Conservation (phyloP, 1,140 invertebrate species). For the Leptopilina boulardi region DNA sequence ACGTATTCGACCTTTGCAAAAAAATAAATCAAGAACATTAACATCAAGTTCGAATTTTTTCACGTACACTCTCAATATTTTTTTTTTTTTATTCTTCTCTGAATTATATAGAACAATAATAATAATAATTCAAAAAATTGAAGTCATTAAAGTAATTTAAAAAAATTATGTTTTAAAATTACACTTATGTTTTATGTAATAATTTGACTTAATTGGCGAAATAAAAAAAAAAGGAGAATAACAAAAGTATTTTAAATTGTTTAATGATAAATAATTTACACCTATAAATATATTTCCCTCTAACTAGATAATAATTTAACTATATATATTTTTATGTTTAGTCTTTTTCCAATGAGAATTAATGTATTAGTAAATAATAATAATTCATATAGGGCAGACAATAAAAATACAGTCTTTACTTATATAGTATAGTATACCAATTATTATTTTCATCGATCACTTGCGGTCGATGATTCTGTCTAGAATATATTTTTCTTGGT, state of each 20-base stretch:
- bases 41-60: too few species aligned
- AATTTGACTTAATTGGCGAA: slow-evolving; percentile 51
- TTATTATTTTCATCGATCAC: slow-evolving; percentile 18
- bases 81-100: not conserved
- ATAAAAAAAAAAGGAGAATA: slow-evolving; percentile 50
- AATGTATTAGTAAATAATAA: not conserved
- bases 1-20: too few species aligned
- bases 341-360: too few species aligned
- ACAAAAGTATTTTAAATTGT: slow-evolving; percentile 39
- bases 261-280: too few species aligned
- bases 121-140: too few species aligned
- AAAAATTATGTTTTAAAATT: slow-evolving; percentile 36
- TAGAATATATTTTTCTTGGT: not conserved
- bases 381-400: not conserved
- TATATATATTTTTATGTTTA: too few species aligned
- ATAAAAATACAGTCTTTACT: not conserved
- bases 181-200: slow-evolving; percentile 42
- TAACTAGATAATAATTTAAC: too few species aligned
- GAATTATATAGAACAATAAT: not conserved
- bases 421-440: not conserved
- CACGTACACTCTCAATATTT: too few species aligned
- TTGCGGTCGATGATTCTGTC: slow-evolving; percentile 1
- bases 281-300: too few species aligned
- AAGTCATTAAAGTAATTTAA: too few species aligned
- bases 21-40: too few species aligned